These are phyloP conservation scores for Hozukius guyotensis DNA, from an alignment of 2,797 vertebrate genomes.

Conservation along the genomic window DNA sequence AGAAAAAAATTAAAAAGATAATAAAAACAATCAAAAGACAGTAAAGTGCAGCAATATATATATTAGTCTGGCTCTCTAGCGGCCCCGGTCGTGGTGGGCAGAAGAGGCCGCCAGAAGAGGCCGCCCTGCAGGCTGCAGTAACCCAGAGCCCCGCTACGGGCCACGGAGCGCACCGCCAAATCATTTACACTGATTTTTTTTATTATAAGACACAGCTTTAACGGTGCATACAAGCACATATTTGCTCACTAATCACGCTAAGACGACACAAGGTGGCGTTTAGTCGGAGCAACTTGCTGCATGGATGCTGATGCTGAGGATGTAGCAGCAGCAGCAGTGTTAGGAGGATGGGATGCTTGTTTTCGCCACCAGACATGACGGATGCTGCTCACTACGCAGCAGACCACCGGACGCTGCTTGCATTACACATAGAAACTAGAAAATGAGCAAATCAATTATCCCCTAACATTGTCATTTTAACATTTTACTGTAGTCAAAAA, in stretches of 20 bases:
- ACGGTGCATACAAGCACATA: background rate
- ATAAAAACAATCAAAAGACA: too few species aligned
- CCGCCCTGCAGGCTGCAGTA: conserved; percentile 68
- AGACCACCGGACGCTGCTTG: conserved; percentile 45
- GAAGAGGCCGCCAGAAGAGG: conserved; percentile 60
- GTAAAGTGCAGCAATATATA: too few species aligned
- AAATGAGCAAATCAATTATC: background rate
- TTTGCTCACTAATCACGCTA: background rate
- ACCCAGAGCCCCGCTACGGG: conserved; percentile 64
- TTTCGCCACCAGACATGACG: conserved; percentile 73
- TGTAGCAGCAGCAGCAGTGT: conserved; percentile 26
- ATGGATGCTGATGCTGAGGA: conserved; percentile 73
- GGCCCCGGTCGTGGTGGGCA: conserved; percentile 20
- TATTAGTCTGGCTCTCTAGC: conserved; percentile 6
- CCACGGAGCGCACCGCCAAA: conserved; percentile 43
- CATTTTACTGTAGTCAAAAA: background rate
- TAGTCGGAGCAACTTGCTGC: conserved; percentile 25
- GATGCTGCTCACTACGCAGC: conserved; percentile 73
- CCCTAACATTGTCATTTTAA: background rate
- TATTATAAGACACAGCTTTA: background rate
- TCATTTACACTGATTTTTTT: background rate
- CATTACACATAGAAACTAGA: background rate
- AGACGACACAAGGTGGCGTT: background rate
- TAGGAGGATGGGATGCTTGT: conserved; percentile 68
- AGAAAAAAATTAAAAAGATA: too few species aligned